A percentile compares a stretch with the other conserved stretches of the same genome.
These are phyloP conservation scores for Holacanthus passer DNA, from an alignment of 2,113 vertebrate species.

Conservation along the genomic window DNA sequence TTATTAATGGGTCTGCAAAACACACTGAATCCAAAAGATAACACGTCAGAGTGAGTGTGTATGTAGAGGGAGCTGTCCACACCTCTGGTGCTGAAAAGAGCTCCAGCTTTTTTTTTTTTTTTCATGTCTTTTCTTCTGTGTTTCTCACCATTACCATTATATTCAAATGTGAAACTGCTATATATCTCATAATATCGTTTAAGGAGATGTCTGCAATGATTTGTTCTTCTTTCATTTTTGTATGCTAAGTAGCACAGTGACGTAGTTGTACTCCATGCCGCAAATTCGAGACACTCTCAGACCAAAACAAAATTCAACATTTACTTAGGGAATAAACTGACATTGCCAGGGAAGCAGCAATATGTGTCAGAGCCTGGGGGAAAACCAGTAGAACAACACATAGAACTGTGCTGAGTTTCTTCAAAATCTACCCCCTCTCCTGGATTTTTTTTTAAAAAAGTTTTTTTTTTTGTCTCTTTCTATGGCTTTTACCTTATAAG, in stretches of 20 bases:
- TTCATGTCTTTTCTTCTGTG: too few relatives aligned
- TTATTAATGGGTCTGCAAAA: background rate
- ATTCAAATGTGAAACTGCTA: background rate
- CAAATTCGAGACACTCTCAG: background rate
- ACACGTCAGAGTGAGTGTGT: background rate
- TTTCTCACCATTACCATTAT: background rate
- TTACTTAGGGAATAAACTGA: slow-evolving; percentile 47
- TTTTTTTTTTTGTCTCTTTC: background rate
- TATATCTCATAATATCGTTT: too few relatives aligned
- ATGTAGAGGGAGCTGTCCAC: background rate
- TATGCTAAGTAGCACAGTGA: background rate
- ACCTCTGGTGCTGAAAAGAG: background rate
- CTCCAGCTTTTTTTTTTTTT: too few relatives aligned
- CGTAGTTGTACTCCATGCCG: background rate
- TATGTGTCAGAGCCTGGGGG: slow-evolving; percentile 67
- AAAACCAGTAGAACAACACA: slow-evolving; percentile 36
- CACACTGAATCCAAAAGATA: background rate
- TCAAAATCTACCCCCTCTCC: background rate
- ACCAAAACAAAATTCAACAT: slow-evolving; percentile 35
- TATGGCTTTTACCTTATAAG: background rate
- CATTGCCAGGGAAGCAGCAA: slow-evolving; percentile 37
- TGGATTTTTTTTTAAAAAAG: background rate
- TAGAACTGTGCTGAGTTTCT: slow-evolving; percentile 18
- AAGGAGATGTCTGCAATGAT: background rate
- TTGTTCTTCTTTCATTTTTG: background rate